Conservation (phyloP, 2,888 invertebrate species). For the Phasia obesa region DNA sequence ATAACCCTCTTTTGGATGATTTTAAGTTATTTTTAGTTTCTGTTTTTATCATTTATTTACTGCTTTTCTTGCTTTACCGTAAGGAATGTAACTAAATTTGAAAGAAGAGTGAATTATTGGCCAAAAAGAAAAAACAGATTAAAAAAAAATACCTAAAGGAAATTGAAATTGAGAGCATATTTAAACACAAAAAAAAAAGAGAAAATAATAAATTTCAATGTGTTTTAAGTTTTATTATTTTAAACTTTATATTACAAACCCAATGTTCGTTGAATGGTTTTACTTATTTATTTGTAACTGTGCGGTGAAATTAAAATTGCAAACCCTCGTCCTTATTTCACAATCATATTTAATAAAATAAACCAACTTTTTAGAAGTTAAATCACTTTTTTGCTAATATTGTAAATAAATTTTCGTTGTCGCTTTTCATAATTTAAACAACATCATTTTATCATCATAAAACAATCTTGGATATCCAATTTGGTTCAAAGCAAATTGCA, state of each 20-base stretch:
- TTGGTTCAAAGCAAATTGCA: constrained; percentile 71
- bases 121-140: constrained; percentile 1
- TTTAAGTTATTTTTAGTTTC: constrained; percentile 63
- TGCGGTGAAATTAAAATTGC: too few relatives aligned
- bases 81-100: constrained; percentile 56
- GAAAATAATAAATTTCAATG: constrained; percentile 16
- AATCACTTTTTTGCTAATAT: constrained; percentile 17
- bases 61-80: constrained; percentile 22
- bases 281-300: too few relatives aligned
- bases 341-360: too few relatives aligned
- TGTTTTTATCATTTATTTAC: constrained; percentile 35
- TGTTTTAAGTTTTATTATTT: constrained; percentile 35
- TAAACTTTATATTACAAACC: neutral
- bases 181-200: neutral
- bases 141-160: constrained; percentile 21
- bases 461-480: constrained; percentile 71
- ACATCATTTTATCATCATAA: constrained; percentile 57
- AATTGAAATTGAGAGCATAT: constrained; percentile 54
- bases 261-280: too few relatives aligned
- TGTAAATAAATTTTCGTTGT: constrained; percentile 56
- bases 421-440: constrained; percentile 53
- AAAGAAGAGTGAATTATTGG: constrained; percentile 58
- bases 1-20: constrained; percentile 56
- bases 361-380: too few relatives aligned
- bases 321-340: too few relatives aligned